Evolutionary conservation across 2,888 invertebrate genomes (phyloP), one percentile per base, ranked within the genome.

Genomic region (Oeneis ivallda): DNA sequence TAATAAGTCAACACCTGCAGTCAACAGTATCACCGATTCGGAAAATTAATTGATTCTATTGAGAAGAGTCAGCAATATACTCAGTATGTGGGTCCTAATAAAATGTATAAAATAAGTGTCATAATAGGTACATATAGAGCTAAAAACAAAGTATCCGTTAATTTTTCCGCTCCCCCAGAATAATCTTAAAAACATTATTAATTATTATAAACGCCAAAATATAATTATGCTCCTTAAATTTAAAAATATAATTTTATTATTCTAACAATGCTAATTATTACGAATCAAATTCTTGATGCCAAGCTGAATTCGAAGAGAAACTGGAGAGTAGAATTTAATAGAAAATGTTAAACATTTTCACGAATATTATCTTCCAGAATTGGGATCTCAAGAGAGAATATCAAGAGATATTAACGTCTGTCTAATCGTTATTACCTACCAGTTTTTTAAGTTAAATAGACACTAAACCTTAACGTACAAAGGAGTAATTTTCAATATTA

Each of bases 231-330:
- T 37, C 47, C 17, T 19, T 59, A 9, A 52, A 61, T 19, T 61
- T 34, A 9, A 61, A 32, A 52, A 9, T 26, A 26, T 26, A 26
- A 1, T 26, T n/a, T n/a, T 50, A 50, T 60, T 60, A 52, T 61
- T 50, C n/a, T 41, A 52, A 61, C 26, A 61, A 50, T 61, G 26
- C 41, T 32, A 61, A 61, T 61, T 43, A 52, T 61, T 41, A 52
- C 41, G 39, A 41, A 41, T 61, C 39, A 61, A 61, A 61, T 52
- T 41, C 17, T 39, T 32, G 19, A 26, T 61, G 5, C 41, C 52
- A 52, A 26, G 13, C 43, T 26, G 17, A 50, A 50, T 60, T 50
- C 39, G n/a, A 15, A 52, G 15, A 49, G 34, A 17, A 43, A 15
- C 11, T 9, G 47, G 15, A 17, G 26, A 11, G 52, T 17, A 39